Evolutionary conservation across 2,113 vertebrate genomes (phyloP), one percentile per base, ranked within the genome.

Genomic region (Heteronetta atricapilla): DNA sequence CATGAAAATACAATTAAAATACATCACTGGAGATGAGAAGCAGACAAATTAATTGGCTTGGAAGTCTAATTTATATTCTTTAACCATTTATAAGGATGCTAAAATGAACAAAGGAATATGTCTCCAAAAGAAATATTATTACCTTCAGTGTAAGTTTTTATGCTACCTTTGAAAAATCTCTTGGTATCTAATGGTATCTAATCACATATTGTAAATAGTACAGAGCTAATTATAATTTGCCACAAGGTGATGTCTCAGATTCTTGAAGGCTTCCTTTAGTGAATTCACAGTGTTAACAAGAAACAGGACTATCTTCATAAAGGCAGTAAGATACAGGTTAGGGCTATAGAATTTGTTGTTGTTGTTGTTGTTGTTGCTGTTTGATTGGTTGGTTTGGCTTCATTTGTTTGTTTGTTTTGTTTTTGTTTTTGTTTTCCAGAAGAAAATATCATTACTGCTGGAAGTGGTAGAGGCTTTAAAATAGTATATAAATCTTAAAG

Each of bases 51-150:
- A 96, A 97, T 96, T 96, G 89, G 7, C 63, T 95, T 90, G 31
- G 86, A 94, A 95, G 70, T 36, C 48, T 95, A 95, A 96, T 97
- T 96, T 96, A 95, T 96, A 96, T 94, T 94, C 93, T 93, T 97
- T 96, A 97, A 97, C 94, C 89, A 95, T 97, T 96, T 90, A 97
- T 96, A 83, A 90, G 48, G 55, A 95, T 94, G 87, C 90, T 93
- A 88, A 91, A 89, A 89, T 48, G 93, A 97, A 95, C 74, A 95
- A 91, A 94, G 40, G 63, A 88, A 63, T 94, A 85, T 87, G 46
- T 94, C 74, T 94, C 82, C 63, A 82, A 91, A 93, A 93, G 89
- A 91, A 88, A 93, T 81, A 91, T 94, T 94, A 94, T 94, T 89
- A 94, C 70, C 80, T 92, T 94, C 85, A 73, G 66, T 85, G 85